Evolutionary conservation across 2,888 invertebrate genomes (phyloP).

Genomic region (Podotricha telesiphe): DNA sequence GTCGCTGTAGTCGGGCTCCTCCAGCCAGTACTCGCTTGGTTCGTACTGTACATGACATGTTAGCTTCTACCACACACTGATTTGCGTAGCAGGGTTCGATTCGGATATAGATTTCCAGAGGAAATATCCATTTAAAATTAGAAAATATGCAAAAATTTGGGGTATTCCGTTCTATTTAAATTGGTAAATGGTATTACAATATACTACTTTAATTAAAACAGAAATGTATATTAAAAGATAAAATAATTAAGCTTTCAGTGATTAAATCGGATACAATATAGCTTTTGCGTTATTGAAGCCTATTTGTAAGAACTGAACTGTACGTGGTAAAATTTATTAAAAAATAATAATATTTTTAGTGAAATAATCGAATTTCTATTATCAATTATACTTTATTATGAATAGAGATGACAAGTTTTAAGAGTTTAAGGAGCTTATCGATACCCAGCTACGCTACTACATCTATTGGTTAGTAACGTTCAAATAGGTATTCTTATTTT

Average conservation of each 20-base stretch:
- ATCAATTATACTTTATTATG: no score
- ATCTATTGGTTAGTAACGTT: conserved; percentile 42
- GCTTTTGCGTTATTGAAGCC: no score
- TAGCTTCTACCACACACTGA: conserved; percentile 46
- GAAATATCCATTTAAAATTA: conserved; percentile 1
- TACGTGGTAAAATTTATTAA: no score
- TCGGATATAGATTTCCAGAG: neutral
- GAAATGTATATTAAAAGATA: no score
- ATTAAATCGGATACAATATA: no score
- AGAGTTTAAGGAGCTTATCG: conserved; percentile 9
- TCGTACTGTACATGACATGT: conserved; percentile 51
- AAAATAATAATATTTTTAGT: no score
- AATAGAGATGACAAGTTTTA: neutral
- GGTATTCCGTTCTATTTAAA: neutral
- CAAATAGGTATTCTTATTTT: conserved; percentile 27
- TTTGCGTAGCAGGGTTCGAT: conserved; percentile 6
- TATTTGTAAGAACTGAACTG: no score
- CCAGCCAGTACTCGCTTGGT: conserved; percentile 68
- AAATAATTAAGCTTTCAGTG: no score
- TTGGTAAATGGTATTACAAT: no score
- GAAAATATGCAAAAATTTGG: no score
- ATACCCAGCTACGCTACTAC: conserved; percentile 35
- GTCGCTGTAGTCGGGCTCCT: conserved; percentile 77
- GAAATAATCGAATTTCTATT: no score
- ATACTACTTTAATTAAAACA: no score